A percentile compares a stretch with the other conserved stretches of the same genome.
Evolutionary conservation across 2,797 vertebrate genomes (phyloP).

Genomic region (Lerista edwardsae): DNA sequence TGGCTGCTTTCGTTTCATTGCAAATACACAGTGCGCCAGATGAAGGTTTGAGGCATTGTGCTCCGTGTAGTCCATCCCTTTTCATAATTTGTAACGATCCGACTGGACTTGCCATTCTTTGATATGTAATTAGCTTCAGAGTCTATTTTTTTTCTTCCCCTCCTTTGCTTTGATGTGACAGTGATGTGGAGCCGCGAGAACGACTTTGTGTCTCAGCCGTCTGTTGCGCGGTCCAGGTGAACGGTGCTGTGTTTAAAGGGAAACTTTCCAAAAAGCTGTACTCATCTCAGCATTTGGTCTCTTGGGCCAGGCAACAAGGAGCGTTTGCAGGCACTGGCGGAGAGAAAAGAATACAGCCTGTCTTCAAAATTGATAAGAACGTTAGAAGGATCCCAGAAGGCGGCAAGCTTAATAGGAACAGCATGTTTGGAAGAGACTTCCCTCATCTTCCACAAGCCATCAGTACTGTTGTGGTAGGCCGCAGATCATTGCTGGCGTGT

Average conservation of each 20-base stretch:
- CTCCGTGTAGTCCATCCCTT: background rate
- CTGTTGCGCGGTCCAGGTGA: background rate
- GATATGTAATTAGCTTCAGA: background rate
- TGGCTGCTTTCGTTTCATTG: slow-evolving; percentile 41
- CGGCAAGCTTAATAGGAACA: slow-evolving; percentile 7
- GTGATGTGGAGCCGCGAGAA: background rate
- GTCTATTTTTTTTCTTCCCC: background rate
- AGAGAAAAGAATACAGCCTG: background rate
- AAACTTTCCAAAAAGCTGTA: slow-evolving; percentile 7
- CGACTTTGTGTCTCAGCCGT: background rate
- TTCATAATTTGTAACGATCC: slow-evolving; percentile 17
- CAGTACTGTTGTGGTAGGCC: background rate
- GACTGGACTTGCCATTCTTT: slow-evolving; percentile 32
- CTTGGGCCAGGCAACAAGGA: background rate
- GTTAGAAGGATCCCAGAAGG: slow-evolving; percentile 15
- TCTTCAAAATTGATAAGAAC: slow-evolving; percentile 3
- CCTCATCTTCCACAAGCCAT: background rate
- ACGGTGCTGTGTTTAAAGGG: slow-evolving; percentile 14
- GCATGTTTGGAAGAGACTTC: background rate
- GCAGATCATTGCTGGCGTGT: background rate
- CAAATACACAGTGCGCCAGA: background rate
- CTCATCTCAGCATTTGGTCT: slow-evolving; percentile 7
- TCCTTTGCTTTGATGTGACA: slow-evolving; percentile 33
- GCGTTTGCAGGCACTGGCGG: background rate
- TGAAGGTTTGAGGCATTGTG: background rate